These are phyloP conservation scores for Aegotheles bennettii DNA, from an alignment of 2,113 vertebrate genomes.

Conservation along the genomic window DNA sequence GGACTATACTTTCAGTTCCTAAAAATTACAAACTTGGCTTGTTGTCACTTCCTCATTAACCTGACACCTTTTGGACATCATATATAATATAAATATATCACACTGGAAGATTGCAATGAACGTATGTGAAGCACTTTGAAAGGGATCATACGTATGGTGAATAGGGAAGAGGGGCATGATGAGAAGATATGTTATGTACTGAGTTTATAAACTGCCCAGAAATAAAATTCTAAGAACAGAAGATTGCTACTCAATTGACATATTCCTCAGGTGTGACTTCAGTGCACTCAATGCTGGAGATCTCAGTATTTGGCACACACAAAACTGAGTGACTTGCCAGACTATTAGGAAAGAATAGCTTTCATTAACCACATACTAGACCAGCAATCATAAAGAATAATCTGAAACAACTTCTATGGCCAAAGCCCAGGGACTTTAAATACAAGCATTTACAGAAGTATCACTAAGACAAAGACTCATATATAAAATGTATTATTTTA, in stretches of 20 bases:
- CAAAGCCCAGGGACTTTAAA: background rate
- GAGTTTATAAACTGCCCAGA: background rate
- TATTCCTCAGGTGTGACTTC: constrained; percentile 37
- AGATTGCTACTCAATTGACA: background rate
- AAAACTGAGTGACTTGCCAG: constrained; percentile 16
- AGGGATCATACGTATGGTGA: background rate
- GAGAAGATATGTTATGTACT: background rate
- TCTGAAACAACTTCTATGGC: constrained; percentile 11
- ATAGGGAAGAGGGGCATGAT: background rate
- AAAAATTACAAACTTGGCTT: background rate
- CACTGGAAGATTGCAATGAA: background rate
- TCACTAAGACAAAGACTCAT: background rate
- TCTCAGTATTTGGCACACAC: background rate
- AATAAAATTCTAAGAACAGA: constrained; percentile 11
- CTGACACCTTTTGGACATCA: background rate
- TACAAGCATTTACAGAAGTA: background rate
- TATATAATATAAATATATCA: background rate
- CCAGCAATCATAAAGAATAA: constrained; percentile 34
- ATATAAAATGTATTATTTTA: background rate
- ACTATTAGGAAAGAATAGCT: constrained; percentile 37
- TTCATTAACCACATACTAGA: constrained; percentile 36
- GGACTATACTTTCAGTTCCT: background rate
- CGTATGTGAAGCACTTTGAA: background rate
- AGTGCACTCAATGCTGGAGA: background rate
- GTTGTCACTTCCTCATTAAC: background rate